Evolutionary conservation across 2,888 invertebrate genomes (phyloP).

Genomic region (Yponomeuta sedellus): DNA sequence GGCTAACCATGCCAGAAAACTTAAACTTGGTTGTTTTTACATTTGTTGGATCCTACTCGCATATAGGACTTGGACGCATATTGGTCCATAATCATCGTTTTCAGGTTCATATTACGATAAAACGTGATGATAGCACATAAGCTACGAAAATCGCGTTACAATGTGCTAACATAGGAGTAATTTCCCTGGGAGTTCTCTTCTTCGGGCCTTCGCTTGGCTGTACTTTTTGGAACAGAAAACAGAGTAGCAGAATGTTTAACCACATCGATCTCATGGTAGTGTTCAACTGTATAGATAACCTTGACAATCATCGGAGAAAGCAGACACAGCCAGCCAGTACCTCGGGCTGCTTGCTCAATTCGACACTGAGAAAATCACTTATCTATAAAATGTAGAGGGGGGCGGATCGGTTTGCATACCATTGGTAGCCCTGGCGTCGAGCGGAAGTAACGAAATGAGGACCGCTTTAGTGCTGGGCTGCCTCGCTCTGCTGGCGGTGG

Average conservation of each 20-base stretch:
- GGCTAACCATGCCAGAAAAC: too few relatives aligned
- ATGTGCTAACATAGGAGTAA: too few relatives aligned
- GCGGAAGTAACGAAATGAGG: conserved; percentile 40
- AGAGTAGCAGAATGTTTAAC: background rate
- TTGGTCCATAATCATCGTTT: too few relatives aligned
- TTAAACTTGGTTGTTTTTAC: too few relatives aligned
- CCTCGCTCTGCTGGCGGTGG: conserved; percentile 56
- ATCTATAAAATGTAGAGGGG: conserved; percentile 62
- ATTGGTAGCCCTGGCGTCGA: conserved; percentile 32
- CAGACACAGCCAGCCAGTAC: conserved; percentile 36
- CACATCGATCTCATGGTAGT: background rate
- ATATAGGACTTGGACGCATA: too few relatives aligned
- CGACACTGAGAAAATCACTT: conserved; percentile 46
- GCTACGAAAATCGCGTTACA: too few relatives aligned
- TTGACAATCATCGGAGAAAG: conserved; percentile 48
- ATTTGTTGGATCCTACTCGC: too few relatives aligned
- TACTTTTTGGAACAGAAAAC: background rate
- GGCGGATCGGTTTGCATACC: conserved; percentile 40
- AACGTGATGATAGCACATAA: too few relatives aligned
- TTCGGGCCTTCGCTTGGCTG: too few relatives aligned
- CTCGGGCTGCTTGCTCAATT: conserved; percentile 56
- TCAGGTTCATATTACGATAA: too few relatives aligned
- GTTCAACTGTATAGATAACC: conserved; percentile 36
- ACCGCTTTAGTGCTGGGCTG: conserved; percentile 46
- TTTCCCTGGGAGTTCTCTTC: too few relatives aligned